phyloP scores from a whole-genome alignment of 2,888 invertebrate species.

The Napeogenes sylphis region DNA sequence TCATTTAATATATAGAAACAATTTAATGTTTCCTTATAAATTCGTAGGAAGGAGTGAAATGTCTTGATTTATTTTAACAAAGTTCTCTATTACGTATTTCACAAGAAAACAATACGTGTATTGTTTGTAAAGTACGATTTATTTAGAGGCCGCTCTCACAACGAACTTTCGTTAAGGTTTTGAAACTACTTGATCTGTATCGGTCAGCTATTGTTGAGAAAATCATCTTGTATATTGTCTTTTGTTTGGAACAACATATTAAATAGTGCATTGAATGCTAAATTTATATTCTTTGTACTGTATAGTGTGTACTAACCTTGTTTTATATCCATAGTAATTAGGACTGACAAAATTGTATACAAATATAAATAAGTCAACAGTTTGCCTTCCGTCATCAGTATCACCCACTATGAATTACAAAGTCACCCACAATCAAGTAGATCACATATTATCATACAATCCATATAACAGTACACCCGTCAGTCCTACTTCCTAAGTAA shows the following conservation, averaged over 20 bases:
- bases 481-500: constrained; percentile 30
- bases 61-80: constrained; percentile 26
- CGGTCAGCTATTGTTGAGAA: constrained; percentile 48
- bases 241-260: too few relatives aligned
- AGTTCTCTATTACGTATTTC: constrained; percentile 55
- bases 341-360: too few relatives aligned
- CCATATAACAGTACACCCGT: constrained; percentile 36
- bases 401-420: constrained; percentile 2
- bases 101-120: constrained; percentile 67
- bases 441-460: constrained; percentile 20
- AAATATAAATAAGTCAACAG: too few relatives aligned
- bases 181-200: constrained; percentile 58
- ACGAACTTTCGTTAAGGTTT: constrained; percentile 58
- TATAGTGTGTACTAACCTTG: too few relatives aligned
- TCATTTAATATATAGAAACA: too few relatives aligned
- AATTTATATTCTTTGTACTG: too few relatives aligned
- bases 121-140: constrained; percentile 66
- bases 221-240: constrained; percentile 28
- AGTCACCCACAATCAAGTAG: constrained; percentile 21
- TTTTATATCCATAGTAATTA: too few relatives aligned
- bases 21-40: not conserved
- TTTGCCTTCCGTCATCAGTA: not conserved
- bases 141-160: constrained; percentile 65
- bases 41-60: constrained; percentile 23
- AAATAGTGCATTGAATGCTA: too few relatives aligned